Percentiles rank a stretch among this genome's conserved stretches.
These are phyloP conservation scores for Chaenogobius annularis DNA, from an alignment of 2,113 vertebrate genomes.

Conservation along the genomic window DNA sequence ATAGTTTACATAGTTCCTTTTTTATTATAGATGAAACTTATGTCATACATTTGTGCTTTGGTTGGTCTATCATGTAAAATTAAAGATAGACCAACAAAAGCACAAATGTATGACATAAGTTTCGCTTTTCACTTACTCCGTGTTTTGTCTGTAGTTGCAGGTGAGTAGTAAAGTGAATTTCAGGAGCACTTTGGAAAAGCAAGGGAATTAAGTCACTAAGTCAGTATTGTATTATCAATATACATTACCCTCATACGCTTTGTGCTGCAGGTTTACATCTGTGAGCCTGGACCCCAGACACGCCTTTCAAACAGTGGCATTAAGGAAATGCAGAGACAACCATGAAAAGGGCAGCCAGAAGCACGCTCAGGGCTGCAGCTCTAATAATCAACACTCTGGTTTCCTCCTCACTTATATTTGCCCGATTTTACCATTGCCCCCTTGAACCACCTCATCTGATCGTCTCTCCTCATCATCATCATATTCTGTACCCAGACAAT, in stretches of 20 bases:
- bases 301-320: conserved; percentile 30
- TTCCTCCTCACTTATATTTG: conserved; percentile 27
- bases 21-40: too few relatives aligned
- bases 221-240: conserved; percentile 12
- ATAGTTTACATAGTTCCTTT: too few relatives aligned
- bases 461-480: conserved; percentile 21
- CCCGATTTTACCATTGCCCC: conserved; percentile 47
- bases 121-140: neutral
- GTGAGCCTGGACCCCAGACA: conserved; percentile 20
- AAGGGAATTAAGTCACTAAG: conserved; percentile 34
- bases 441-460: conserved; percentile 47
- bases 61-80: too few relatives aligned
- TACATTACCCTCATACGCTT: conserved; percentile 24
- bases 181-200: conserved; percentile 12
- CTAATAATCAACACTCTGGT: conserved; percentile 34
- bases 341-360: conserved; percentile 57
- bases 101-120: too few relatives aligned
- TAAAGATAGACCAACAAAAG: too few relatives aligned
- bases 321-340: conserved; percentile 53
- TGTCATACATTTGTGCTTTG: too few relatives aligned
- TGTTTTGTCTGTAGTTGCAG: neutral
- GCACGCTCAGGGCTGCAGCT: conserved; percentile 43
- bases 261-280: conserved; percentile 22
- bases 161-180: neutral
- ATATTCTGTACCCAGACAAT: conserved; percentile 20